A percentile compares a stretch with the other conserved stretches of the same genome.
Evolutionary conservation across 2,888 invertebrate genomes (phyloP).

Genomic region (Drosophila peninsularis): DNA sequence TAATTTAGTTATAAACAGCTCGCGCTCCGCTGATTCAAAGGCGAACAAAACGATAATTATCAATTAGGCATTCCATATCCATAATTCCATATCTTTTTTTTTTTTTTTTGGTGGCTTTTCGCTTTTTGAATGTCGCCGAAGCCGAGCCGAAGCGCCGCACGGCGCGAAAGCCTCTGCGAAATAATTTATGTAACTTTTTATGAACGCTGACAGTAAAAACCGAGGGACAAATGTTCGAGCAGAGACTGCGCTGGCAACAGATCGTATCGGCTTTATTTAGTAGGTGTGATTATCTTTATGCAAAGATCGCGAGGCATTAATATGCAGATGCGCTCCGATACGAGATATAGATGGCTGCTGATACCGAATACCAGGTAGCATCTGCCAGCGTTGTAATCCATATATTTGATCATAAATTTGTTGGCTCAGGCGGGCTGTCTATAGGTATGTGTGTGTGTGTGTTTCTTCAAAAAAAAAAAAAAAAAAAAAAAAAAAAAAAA

Average conservation of each 20-base stretch:
- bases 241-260: conserved; percentile 25
- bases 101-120: too few relatives aligned
- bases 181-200: conserved; percentile 79
- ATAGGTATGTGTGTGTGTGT: not conserved
- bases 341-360: conserved; percentile 23
- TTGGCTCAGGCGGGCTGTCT: not conserved
- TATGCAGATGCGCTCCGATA: conserved; percentile 51
- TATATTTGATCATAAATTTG: conserved; percentile 30
- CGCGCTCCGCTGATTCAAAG: conserved; percentile 28
- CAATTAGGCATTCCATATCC: conserved; percentile 80
- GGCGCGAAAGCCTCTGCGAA: conserved; percentile 27
- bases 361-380: conserved; percentile 33
- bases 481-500: too few relatives aligned
- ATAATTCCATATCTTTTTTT: conserved; percentile 49
- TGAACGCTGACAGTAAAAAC: conserved; percentile 75
- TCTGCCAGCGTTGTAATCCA: conserved; percentile 34
- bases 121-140: not conserved
- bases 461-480: too few relatives aligned
- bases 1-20: conserved; percentile 56
- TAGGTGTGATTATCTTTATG: conserved; percentile 80
- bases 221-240: conserved; percentile 64
- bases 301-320: conserved; percentile 65
- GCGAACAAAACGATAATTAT: conserved; percentile 75
- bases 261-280: conserved; percentile 66
- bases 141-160: not conserved